Evolutionary conservation across 2,797 vertebrate species (phyloP).

Genomic region (Cossypha niveicapilla): DNA sequence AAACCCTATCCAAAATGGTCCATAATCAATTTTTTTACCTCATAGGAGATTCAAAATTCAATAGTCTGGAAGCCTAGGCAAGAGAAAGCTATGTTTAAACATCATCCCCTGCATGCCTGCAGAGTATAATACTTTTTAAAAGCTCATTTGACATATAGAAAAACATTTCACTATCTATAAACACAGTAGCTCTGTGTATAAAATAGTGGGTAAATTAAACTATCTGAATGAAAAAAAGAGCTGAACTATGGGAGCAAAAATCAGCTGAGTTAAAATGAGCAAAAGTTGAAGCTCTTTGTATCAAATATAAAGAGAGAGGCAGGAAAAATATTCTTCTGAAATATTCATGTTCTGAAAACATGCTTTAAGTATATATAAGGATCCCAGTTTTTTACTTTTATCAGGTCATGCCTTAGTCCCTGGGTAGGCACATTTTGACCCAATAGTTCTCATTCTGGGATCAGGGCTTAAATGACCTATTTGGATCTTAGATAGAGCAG

Average conservation of each 20-base stretch:
- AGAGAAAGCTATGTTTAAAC: conserved; percentile 72
- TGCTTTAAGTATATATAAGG: background rate
- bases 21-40: conserved; percentile 65
- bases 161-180: conserved; percentile 51
- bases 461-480: conserved; percentile 55
- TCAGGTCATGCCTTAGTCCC: conserved; percentile 48
- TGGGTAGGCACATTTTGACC: conserved; percentile 45
- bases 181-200: conserved; percentile 51
- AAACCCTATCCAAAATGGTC: conserved; percentile 52
- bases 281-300: background rate
- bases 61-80: conserved; percentile 52
- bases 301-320: background rate
- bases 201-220: conserved; percentile 50
- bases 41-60: conserved; percentile 68
- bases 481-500: conserved; percentile 47
- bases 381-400: conserved; percentile 23
- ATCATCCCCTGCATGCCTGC: conserved; percentile 59
- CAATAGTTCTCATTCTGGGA: conserved; percentile 5
- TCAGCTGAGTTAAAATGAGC: conserved; percentile 29
- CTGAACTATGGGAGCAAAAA: background rate
- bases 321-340: conserved; percentile 25
- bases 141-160: conserved; percentile 51
- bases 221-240: conserved; percentile 58
- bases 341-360: conserved; percentile 43
- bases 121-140: conserved; percentile 66